Evolutionary conservation across 2,888 invertebrate genomes (phyloP).

Genomic region (Drosophila yooni): DNA sequence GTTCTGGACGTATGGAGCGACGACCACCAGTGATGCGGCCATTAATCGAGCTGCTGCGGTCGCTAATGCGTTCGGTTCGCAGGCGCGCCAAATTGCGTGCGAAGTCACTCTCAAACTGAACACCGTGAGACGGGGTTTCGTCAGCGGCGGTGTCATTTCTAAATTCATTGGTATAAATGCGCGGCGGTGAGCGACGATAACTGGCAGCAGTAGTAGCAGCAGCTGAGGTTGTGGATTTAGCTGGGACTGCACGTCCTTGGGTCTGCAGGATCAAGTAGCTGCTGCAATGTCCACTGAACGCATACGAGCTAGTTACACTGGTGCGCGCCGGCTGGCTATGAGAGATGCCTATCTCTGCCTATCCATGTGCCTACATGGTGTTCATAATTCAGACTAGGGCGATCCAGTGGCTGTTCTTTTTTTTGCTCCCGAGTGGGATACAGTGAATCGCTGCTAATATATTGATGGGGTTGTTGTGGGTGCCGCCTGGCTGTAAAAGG

Average conservation of each 20-base stretch:
- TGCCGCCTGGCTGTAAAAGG: slow-evolving; percentile 8
- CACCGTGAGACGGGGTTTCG: not conserved
- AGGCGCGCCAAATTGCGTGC: slow-evolving; percentile 77
- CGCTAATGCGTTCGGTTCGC: slow-evolving; percentile 67
- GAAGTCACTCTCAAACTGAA: slow-evolving; percentile 75
- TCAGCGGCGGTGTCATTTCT: slow-evolving; percentile 67
- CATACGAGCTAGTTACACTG: not conserved
- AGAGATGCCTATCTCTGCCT: not conserved
- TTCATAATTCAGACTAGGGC: not conserved
- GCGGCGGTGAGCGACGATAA: slow-evolving; percentile 49
- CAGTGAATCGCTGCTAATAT: slow-evolving; percentile 22
- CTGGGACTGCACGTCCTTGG: slow-evolving; percentile 25
- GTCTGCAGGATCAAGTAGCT: slow-evolving; percentile 36
- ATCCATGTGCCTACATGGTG: not conserved
- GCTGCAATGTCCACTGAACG: slow-evolving; percentile 52
- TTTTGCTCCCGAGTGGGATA: slow-evolving; percentile 8
- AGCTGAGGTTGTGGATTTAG: slow-evolving; percentile 5
- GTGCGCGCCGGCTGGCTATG: slow-evolving; percentile 12
- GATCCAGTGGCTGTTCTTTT: not conserved
- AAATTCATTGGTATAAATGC: slow-evolving; percentile 53
- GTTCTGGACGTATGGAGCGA: slow-evolving; percentile 55
- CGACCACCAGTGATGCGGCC: slow-evolving; percentile 30
- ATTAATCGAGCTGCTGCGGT: slow-evolving; percentile 48
- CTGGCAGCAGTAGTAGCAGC: not conserved
- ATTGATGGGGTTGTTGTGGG: slow-evolving; percentile 34